Conservation (phyloP, 1,140 invertebrate genomes). For the Akabosia matsudoensis region DNA sequence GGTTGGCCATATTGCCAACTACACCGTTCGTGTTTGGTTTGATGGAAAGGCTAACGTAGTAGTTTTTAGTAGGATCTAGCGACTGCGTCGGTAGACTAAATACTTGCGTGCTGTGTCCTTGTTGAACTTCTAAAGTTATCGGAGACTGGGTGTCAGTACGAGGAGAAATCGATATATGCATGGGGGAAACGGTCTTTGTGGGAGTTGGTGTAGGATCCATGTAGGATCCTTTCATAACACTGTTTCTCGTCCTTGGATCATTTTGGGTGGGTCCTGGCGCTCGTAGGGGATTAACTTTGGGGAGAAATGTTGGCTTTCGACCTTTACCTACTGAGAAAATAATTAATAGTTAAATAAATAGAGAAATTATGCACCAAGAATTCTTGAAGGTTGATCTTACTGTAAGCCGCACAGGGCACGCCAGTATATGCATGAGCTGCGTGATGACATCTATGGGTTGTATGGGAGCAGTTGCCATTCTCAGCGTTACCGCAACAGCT, state of each 20-base stretch:
- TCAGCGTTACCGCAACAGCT: constrained; percentile 53
- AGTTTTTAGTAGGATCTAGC: constrained; percentile 79
- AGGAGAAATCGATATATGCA: constrained; percentile 32
- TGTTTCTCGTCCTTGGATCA: constrained; percentile 7
- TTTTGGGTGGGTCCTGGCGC: constrained; percentile 44
- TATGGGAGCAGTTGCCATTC: constrained; percentile 63
- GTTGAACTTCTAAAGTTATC: constrained; percentile 43
- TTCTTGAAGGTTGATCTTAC: constrained; percentile 59
- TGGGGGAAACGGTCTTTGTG: not conserved
- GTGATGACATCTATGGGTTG: constrained; percentile 81
- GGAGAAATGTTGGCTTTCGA: constrained; percentile 33
- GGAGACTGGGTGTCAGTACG: constrained; percentile 53
- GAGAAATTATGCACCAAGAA: not conserved
- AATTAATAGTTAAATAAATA: not conserved
- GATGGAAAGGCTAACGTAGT: constrained; percentile 84
- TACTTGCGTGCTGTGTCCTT: constrained; percentile 69
- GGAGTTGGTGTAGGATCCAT: constrained; percentile 1
- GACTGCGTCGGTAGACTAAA: constrained; percentile 79
- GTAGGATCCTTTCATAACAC: not conserved
- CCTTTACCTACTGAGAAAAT: constrained; percentile 36
- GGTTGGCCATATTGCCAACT: not conserved
- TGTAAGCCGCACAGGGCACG: constrained; percentile 75
- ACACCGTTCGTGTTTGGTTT: constrained; percentile 52
- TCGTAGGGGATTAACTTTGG: constrained; percentile 35
- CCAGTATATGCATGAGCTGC: constrained; percentile 86